Percentiles rank a stretch among this genome's conserved stretches.
Evolutionary conservation across 2,888 invertebrate genomes (phyloP).

Genomic region (Biston betularia): DNA sequence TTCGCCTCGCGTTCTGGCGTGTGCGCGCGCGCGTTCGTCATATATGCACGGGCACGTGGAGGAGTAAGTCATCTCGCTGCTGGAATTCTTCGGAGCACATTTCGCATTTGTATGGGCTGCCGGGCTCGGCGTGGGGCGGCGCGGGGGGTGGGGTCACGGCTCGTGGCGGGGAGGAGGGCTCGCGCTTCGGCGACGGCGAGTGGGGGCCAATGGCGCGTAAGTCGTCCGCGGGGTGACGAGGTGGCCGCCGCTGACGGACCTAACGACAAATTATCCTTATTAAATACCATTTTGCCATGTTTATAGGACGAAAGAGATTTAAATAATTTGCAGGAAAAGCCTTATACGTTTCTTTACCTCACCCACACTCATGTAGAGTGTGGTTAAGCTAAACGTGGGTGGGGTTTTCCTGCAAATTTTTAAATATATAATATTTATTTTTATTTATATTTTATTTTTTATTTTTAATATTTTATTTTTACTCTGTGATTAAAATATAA

Average conservation of each 20-base stretch:
- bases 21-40: slow-evolving; percentile 71
- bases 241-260: slow-evolving; percentile 67
- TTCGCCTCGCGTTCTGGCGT: slow-evolving; percentile 6
- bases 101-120: slow-evolving; percentile 90
- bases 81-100: slow-evolving; percentile 93
- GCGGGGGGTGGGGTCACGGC: slow-evolving; percentile 24
- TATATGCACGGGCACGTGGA: slow-evolving; percentile 94
- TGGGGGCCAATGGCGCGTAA: slow-evolving; percentile 68
- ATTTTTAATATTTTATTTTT: no score
- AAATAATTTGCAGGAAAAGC: no score
- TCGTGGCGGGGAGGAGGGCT: slow-evolving; percentile 31
- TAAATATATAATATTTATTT: no score
- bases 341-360: no score
- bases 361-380: no score
- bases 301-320: no score
- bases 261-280: slow-evolving; percentile 25
- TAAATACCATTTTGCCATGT: neutral
- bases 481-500: no score
- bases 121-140: slow-evolving; percentile 62
- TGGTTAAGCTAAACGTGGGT: no score
- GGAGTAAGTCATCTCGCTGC: slow-evolving; percentile 89
- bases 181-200: slow-evolving; percentile 40
- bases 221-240: slow-evolving; percentile 76
- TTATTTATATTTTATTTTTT: no score
- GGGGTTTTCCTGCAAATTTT: no score